Base-by-base conservation (phyloP, 2,797 vertebrate species). In the Schizopygopsis pylzovi region DNA sequence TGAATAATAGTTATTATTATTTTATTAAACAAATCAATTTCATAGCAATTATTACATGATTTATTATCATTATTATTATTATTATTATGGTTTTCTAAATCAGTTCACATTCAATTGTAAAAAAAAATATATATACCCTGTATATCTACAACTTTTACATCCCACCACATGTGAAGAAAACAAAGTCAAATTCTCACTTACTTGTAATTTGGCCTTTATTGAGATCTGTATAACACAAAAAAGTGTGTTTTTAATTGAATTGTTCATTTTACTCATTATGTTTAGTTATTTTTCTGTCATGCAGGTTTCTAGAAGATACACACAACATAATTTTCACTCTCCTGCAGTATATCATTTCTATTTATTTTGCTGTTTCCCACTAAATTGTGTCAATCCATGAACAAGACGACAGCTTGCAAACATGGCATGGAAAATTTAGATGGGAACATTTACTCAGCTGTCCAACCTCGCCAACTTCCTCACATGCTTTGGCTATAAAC, bases 131-230 rank as follows among this genome's bases (percentile, higher is more conserved):
- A 73, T 10, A 18, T 73, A 33, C 16, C 4, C 16, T 56, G 9
- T 59, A 59, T 59, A 5, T 47, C 47, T 59, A 12, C 39, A 12
- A n/a, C 54, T n/a, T 61, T 25, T 61, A 16, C 37, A 79, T 39
- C 13, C 54, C 39, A 72, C 22, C 77, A 56, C 15, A 65, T 25
- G 52, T 49, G 25, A 47, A 41, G 11, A 15, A 7, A 67, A 77
- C 15, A 3, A 37, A 56, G 28, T 3, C 7, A 6, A 28, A 68
- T 15, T 8, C 20, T 12, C 91, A 97, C 97, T 97, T 96, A 99
- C 98, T 97, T 92, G 98, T 98, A 87, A 96, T 91, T 92, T 97
- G 94, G 90, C 97, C 97, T 92, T 93, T 96, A 90, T 96, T 96
- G 86, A 97, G 95, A 91, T 97, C 98, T 99, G 95, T 91, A 91